phyloP scores from a whole-genome alignment of 2,888 invertebrate genomes.

The Prenolepis imparis region DNA sequence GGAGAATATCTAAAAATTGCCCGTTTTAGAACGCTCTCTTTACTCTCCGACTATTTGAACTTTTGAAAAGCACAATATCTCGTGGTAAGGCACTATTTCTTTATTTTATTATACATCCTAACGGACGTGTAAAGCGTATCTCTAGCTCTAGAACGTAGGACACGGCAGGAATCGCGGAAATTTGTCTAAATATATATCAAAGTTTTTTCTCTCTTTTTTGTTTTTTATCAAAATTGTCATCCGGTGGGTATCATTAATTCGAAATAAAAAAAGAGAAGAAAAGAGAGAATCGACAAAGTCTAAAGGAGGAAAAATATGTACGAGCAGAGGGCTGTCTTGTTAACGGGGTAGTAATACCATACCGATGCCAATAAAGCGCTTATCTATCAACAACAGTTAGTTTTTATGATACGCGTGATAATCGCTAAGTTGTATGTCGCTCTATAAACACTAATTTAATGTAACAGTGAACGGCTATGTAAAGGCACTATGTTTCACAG shows the following conservation, averaged over 20 bases:
- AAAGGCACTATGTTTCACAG: conserved; percentile 81
- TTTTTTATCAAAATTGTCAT: conserved; percentile 26
- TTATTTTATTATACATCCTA: conserved; percentile 41
- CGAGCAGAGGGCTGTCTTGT: neutral
- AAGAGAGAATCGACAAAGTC: conserved; percentile 8
- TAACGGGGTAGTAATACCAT: conserved; percentile 22
- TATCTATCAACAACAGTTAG: conserved; percentile 23
- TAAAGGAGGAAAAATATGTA: conserved; percentile 22
- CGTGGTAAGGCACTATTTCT: conserved; percentile 49
- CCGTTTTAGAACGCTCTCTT: neutral
- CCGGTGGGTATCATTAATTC: neutral
- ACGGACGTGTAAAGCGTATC: neutral
- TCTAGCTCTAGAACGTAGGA: conserved; percentile 19
- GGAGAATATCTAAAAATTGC: conserved; percentile 2
- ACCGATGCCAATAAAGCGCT: conserved; percentile 31
- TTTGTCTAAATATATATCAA: conserved; percentile 34
- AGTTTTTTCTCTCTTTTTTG: conserved; percentile 1
- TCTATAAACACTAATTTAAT: conserved; percentile 68
- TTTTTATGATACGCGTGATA: conserved; percentile 46
- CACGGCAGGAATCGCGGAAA: conserved; percentile 35
- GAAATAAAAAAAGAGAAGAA: neutral
- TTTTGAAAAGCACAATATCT: conserved; percentile 47
- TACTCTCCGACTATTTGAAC: conserved; percentile 39
- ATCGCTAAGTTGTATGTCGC: conserved; percentile 49
- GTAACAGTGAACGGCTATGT: conserved; percentile 72